Percentiles rank a stretch among this genome's conserved stretches.
Evolutionary conservation across 2,797 vertebrate species (phyloP).

Genomic region (Heteromormyrus szaboi): DNA sequence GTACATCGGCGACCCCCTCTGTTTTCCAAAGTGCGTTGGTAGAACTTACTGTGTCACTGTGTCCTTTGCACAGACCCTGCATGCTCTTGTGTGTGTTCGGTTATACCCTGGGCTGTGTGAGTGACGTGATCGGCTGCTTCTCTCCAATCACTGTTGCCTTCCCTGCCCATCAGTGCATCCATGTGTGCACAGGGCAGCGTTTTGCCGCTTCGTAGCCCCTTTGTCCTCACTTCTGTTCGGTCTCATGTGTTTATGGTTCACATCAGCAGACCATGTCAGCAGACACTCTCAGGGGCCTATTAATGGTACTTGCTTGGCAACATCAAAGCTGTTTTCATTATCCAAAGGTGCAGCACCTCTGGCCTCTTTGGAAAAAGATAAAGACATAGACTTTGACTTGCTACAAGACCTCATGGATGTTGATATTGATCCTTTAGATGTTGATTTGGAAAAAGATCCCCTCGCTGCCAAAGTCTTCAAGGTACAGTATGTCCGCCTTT

Average conservation of each 20-base stretch:
- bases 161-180: background rate
- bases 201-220: background rate
- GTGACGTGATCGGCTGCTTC: background rate
- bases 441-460: slow-evolving; percentile 99
- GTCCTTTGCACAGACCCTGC: background rate
- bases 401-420: slow-evolving; percentile 99
- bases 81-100: background rate
- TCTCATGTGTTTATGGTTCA: background rate
- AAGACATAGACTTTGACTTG: slow-evolving; percentile 99
- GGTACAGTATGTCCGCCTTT: slow-evolving; percentile 62
- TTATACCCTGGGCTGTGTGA: background rate
- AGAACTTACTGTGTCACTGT: slow-evolving; percentile 25
- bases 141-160: background rate
- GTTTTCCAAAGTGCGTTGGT: slow-evolving; percentile 65
- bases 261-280: slow-evolving; percentile 13
- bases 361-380: slow-evolving; percentile 98
- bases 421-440: slow-evolving; percentile 99
- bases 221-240: background rate
- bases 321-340: slow-evolving; percentile 71
- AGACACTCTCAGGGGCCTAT: slow-evolving; percentile 38
- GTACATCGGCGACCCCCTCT: slow-evolving; percentile 61
- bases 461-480: slow-evolving; percentile 99
- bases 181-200: background rate
- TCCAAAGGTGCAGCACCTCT: slow-evolving; percentile 90
- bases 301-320: slow-evolving; percentile 50